Conservation (phyloP, 2,113 vertebrate species). For the Cyprinus carpio region DNA sequence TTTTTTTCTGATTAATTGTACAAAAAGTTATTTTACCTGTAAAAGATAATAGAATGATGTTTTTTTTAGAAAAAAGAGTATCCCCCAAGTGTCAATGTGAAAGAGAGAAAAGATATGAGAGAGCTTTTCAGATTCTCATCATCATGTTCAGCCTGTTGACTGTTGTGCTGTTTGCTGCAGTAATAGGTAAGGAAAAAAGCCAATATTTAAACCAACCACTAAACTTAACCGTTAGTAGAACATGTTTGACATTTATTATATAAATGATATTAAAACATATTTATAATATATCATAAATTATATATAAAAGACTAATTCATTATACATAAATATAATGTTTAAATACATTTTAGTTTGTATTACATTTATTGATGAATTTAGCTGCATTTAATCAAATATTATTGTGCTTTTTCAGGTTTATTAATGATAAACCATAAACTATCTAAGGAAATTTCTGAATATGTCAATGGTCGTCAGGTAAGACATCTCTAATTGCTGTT, state of each 20-base stretch:
- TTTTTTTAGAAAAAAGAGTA: neutral
- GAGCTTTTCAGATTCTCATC: accelerated
- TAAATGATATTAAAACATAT: too few species aligned
- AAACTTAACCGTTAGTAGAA: too few species aligned
- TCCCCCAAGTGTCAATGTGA: neutral
- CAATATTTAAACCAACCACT: too few species aligned
- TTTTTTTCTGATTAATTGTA: neutral
- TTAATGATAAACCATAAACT: neutral
- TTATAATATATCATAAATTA: too few species aligned
- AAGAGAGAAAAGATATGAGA: neutral
- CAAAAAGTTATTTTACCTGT: neutral
- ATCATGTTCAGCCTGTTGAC: neutral
- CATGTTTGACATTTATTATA: too few species aligned
- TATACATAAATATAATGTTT: too few species aligned
- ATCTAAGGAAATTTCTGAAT: neutral
- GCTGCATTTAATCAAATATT: neutral
- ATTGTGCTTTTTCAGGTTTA: neutral
- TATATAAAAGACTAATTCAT: too few species aligned
- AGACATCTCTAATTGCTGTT: neutral
- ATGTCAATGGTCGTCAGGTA: neutral
- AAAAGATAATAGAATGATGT: neutral
- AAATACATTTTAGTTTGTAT: too few species aligned
- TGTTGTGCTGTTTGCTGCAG: neutral
- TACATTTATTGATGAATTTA: too few species aligned
- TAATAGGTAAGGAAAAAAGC: neutral